A percentile compares a stretch with the other conserved stretches of the same genome.
Conservation (phyloP, 2,888 invertebrate genomes). For the Shargacucullia verbasci region DNA sequence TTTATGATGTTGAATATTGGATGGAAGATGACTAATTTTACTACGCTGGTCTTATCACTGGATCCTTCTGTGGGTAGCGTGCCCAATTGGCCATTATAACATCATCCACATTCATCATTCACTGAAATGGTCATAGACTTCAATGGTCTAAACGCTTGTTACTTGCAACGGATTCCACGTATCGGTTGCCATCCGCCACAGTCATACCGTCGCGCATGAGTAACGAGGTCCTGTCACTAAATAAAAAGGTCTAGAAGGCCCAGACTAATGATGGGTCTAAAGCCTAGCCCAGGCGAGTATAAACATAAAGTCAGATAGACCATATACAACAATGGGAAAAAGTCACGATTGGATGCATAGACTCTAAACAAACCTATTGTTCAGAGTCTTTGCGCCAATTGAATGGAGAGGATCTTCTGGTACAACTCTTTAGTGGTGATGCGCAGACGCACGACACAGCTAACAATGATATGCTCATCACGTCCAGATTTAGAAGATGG, state of each 20-base stretch:
- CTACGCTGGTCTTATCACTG: too few species aligned
- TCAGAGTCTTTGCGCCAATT: background rate
- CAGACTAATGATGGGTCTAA: slow-evolving; percentile 18
- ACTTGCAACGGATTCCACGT: slow-evolving; percentile 62
- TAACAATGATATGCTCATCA: slow-evolving; percentile 48
- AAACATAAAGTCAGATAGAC: too few species aligned
- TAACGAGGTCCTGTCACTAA: slow-evolving; percentile 64
- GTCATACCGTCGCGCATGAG: slow-evolving; percentile 75
- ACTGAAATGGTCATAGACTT: slow-evolving; percentile 18
- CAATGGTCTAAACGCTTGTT: slow-evolving; percentile 50
- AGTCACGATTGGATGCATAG: too few species aligned
- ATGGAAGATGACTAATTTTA: too few species aligned
- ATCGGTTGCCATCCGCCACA: slow-evolving; percentile 77
- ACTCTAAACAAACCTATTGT: too few species aligned
- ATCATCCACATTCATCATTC: slow-evolving; percentile 4
- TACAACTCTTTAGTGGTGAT: slow-evolving; percentile 17
- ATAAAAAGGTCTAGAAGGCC: slow-evolving; percentile 42
- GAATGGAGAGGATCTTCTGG: slow-evolving; percentile 23
- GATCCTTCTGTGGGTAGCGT: too few species aligned
- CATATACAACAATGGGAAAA: too few species aligned
- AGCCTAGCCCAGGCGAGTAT: too few species aligned
- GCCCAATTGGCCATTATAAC: slow-evolving; percentile 5
- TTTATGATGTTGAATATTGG: too few species aligned
- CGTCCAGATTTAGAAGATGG: slow-evolving; percentile 51
- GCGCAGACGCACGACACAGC: slow-evolving; percentile 56